Conservation (phyloP, 1,140 invertebrate species). For the Pachypsylla venusta region DNA sequence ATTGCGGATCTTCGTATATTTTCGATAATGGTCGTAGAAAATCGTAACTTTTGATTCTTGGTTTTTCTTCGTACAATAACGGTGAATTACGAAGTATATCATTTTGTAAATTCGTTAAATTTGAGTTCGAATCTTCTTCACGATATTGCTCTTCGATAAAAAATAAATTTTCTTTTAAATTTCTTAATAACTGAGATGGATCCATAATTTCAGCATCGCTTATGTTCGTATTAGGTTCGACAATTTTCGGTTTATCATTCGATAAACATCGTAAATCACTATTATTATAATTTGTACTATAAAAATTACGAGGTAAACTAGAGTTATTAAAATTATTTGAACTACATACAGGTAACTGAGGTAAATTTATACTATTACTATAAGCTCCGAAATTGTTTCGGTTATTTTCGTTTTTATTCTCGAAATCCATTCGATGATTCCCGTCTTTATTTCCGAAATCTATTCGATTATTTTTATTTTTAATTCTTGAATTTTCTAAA, state of each 20-base stretch:
- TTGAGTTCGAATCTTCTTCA: neutral
- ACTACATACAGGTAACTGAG: neutral
- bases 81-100: neutral
- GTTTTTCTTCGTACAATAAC: constrained; percentile 2
- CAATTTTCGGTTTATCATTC: neutral
- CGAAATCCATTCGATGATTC: no score
- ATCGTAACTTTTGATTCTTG: neutral
- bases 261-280: neutral
- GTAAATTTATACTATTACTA: neutral
- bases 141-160: neutral
- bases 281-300: neutral
- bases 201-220: neutral
- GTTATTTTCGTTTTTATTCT: no score
- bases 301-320: neutral
- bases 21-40: neutral
- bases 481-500: neutral
- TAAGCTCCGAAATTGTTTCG: no score
- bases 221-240: neutral
- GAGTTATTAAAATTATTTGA: neutral
- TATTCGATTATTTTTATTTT: no score
- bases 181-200: neutral
- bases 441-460: no score
- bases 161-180: neutral
- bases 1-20: constrained; percentile 1
- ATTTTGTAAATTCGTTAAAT: neutral